Evolutionary conservation across 2,113 vertebrate species (phyloP).

Genomic region (Vimba vimba): DNA sequence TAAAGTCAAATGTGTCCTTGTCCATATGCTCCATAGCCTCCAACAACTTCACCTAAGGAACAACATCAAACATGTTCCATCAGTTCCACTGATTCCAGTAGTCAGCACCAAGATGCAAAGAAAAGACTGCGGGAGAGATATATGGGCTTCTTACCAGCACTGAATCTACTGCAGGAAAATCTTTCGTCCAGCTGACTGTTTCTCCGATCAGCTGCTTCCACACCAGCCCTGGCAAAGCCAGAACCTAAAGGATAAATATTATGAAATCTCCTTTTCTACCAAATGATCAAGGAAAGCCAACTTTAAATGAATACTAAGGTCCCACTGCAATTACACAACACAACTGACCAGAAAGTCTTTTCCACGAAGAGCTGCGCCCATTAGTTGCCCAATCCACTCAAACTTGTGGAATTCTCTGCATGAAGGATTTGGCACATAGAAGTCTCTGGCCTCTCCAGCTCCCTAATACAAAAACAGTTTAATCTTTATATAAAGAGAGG

Average conservation of each 20-base stretch:
- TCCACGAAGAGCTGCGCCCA: conserved; percentile 95
- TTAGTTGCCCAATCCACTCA: conserved; percentile 96
- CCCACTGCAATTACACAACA: background rate
- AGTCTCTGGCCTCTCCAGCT: conserved; percentile 92
- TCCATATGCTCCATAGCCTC: conserved; percentile 98
- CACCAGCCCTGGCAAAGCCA: conserved; percentile 93
- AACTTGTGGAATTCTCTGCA: conserved; percentile 93
- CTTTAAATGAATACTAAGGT: background rate
- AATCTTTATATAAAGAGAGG: background rate
- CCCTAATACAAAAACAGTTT: conserved; percentile 73
- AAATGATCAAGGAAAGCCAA: background rate
- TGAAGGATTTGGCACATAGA: conserved; percentile 95
- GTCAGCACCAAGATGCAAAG: background rate
- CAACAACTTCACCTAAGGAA: conserved; percentile 88
- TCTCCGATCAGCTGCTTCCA: conserved; percentile 97
- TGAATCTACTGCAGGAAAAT: conserved; percentile 93
- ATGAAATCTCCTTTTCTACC: background rate
- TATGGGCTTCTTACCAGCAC: conserved; percentile 83
- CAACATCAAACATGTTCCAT: conserved; percentile 37
- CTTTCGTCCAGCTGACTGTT: conserved; percentile 92
- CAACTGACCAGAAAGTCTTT: conserved; percentile 94
- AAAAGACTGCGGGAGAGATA: background rate
- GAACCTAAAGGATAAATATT: conserved; percentile 75
- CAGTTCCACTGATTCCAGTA: background rate
- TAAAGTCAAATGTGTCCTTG: conserved; percentile 92